Evolutionary conservation across 2,888 invertebrate genomes (phyloP).

Genomic region (Oligia strigilis): DNA sequence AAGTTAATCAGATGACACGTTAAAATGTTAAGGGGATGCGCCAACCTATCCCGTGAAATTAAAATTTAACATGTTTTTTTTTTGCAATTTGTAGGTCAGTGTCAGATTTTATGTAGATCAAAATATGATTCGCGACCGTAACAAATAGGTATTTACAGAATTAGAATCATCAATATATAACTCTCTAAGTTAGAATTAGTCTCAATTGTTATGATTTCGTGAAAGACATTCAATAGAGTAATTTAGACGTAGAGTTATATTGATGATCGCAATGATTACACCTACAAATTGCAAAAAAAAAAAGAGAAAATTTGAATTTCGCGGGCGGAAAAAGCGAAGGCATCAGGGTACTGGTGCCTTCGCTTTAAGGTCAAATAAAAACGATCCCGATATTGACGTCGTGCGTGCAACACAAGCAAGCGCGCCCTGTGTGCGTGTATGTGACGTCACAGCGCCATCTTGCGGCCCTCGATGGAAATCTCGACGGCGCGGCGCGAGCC

Average conservation of each 20-base stretch:
- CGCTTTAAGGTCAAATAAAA: not conserved
- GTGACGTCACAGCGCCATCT: conserved; percentile 94
- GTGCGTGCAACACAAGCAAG: not conserved
- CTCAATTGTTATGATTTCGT: not conserved
- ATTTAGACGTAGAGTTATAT: not conserved
- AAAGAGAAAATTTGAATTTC: not conserved
- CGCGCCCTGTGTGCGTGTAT: not conserved
- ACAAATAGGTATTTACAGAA: not conserved
- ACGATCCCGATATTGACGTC: too few species aligned
- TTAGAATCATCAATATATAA: not conserved
- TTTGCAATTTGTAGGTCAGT: not conserved
- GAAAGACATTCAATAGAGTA: not conserved
- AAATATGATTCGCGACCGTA: not conserved
- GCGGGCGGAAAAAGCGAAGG: too few species aligned
- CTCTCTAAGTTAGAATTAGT: not conserved
- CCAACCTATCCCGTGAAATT: not conserved
- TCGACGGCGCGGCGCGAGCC: conserved; percentile 96
- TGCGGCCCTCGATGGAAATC: conserved; percentile 98
- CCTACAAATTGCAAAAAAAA: not conserved
- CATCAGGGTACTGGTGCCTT: not conserved
- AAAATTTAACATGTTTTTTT: not conserved
- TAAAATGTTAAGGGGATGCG: not conserved
- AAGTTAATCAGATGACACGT: too few species aligned
- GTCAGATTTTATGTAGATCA: not conserved
- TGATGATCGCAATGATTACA: not conserved